Conservation (phyloP, 2,888 invertebrate genomes). For the Yponomeuta malinellus region DNA sequence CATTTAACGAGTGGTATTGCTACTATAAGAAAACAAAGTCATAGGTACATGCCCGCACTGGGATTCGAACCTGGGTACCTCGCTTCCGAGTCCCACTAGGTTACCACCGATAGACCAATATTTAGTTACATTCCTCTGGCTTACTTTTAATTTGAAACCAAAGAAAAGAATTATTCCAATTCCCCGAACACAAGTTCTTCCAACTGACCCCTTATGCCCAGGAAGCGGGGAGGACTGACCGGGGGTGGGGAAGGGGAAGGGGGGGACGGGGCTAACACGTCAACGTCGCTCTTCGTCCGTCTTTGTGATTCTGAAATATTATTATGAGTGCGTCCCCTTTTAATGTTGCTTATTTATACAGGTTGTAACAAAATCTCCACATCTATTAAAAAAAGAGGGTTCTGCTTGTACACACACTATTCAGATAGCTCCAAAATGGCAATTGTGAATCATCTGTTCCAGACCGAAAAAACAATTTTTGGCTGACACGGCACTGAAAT, state of each 20-base stretch:
- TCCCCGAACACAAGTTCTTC: background rate
- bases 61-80: no score
- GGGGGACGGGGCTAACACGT: background rate
- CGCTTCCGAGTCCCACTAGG: no score
- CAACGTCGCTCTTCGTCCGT: constrained; percentile 10
- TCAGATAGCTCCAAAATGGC: no score
- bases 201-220: background rate
- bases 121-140: background rate
- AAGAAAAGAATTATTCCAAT: background rate
- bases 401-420: no score
- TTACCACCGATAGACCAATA: background rate
- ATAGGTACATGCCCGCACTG: no score
- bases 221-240: background rate
- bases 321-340: background rate
- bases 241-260: background rate
- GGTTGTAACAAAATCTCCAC: background rate
- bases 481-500: no score
- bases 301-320: constrained; percentile 4
- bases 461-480: no score
- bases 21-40: no score
- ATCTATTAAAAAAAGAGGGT: background rate
- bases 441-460: no score
- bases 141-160: background rate
- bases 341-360: constrained; percentile 1
- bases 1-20: no score